Evolutionary conservation across 2,888 invertebrate species (phyloP), one percentile per base, ranked within the genome.

Genomic region (Euclidia mi): DNA sequence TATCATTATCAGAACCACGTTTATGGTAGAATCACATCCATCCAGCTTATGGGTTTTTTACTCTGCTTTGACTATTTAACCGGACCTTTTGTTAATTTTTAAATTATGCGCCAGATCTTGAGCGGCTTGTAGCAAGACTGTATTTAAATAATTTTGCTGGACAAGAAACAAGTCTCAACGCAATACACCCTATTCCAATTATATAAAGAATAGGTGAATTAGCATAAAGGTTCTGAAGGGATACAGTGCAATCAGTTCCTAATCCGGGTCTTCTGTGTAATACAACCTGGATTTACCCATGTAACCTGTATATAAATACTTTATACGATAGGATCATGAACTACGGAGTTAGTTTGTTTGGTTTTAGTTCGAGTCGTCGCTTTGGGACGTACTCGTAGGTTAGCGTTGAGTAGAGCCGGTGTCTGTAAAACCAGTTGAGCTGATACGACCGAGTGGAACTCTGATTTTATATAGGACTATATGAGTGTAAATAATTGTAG

Each of bases 191-290:
- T 25, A 14, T 20, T 14, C n/a, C 25, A 25, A 45, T 45, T 45
- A 20, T 35, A 25, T 40, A 2, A 25, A 12, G 11, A 32, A 18
- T 18, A 18, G 14, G n/a, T 7, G 18, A 35, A 43, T 50, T 50
- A 50, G 42, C 50, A 50, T 50, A 43, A 50, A 29, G 49, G 49
- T 35, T 11, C 28, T 14, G n/a, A n/a, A 38, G 38, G 29, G 47
- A 37, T 29, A 15, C 17, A 17, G 15, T 35, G 43, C 35, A 43
- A 49, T 49, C 49, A 49, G 32, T 3, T 41, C 20, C 32, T 49
- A 49, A 49, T 41, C 49, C 41, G 32, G 41, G 31, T 49, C 41
- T 25, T 12, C 25, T n/a, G 14, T 25, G 14, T 37, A 43, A 15
- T 31, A 38, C 38, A 11, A 29, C 7, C 2, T 35, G 14, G 29